Evolutionary conservation across 1,140 invertebrate genomes (phyloP).

Genomic region (Pissodes strobi): DNA sequence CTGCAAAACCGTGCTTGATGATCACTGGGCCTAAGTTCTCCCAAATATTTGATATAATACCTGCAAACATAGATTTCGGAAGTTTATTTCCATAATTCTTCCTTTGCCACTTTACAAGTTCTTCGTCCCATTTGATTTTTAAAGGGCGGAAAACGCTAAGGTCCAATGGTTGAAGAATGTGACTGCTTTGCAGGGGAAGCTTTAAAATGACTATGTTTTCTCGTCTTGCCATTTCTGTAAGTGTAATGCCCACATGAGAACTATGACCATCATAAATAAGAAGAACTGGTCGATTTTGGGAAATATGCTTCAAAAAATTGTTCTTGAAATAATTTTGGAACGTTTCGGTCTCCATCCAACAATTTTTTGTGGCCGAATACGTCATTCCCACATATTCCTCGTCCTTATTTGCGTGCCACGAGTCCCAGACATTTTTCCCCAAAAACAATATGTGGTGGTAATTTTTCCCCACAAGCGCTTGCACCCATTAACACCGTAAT

Average conservation of each 20-base stretch:
- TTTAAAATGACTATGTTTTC: slow-evolving; percentile 58
- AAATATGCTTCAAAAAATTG: slow-evolving; percentile 43
- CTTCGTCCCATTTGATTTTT: slow-evolving; percentile 13
- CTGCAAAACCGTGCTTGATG: too few relatives aligned
- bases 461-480: slow-evolving; percentile 50
- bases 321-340: slow-evolving; percentile 46
- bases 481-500: slow-evolving; percentile 49
- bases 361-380: slow-evolving; percentile 49
- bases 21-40: too few relatives aligned
- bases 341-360: slow-evolving; percentile 48
- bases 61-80: too few relatives aligned
- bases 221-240: slow-evolving; percentile 49
- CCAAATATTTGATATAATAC: too few relatives aligned
- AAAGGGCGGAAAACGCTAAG: slow-evolving; percentile 45
- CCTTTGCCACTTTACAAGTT: slow-evolving; percentile 18
- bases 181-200: slow-evolving; percentile 61
- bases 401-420: slow-evolving; percentile 30
- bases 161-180: slow-evolving; percentile 29
- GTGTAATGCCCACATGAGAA: slow-evolving; percentile 45
- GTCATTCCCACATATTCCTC: slow-evolving; percentile 41
- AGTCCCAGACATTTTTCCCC: slow-evolving; percentile 43
- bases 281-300: slow-evolving; percentile 41
- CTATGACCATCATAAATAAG: slow-evolving; percentile 53
- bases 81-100: slow-evolving; percentile 11
- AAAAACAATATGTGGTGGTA: slow-evolving; percentile 51